Percentiles rank a stretch among this genome's conserved stretches.
These are phyloP conservation scores for Graphium colonna DNA, from an alignment of 2,888 invertebrate species.

Conservation along the genomic window DNA sequence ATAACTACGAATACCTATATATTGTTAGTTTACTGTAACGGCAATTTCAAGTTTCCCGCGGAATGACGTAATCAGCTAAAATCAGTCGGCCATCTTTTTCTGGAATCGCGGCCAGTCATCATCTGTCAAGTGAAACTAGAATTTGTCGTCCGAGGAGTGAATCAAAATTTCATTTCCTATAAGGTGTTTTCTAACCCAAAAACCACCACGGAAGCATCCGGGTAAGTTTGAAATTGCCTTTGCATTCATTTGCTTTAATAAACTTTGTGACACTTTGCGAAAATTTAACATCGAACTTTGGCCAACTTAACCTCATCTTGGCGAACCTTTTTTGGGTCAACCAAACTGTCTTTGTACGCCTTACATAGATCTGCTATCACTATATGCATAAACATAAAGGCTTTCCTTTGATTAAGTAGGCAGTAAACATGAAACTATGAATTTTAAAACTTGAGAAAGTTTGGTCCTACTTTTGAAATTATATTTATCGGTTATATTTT, in stretches of 20 bases:
- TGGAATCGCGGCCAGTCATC: slow-evolving; percentile 52
- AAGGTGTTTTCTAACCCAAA: slow-evolving; percentile 55
- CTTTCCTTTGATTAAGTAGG: background rate
- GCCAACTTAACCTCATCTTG: slow-evolving; percentile 30
- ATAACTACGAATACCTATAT: background rate
- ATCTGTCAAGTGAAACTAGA: slow-evolving; percentile 53
- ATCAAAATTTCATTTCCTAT: slow-evolving; percentile 50
- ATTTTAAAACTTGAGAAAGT: slow-evolving; percentile 8
- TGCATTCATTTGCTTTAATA: slow-evolving; percentile 30
- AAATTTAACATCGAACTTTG: slow-evolving; percentile 34
- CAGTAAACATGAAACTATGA: background rate
- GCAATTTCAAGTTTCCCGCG: slow-evolving; percentile 66
- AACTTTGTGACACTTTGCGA: slow-evolving; percentile 29
- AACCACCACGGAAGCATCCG: slow-evolving; percentile 73
- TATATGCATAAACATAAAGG: slow-evolving; percentile 15
- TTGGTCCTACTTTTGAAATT: background rate
- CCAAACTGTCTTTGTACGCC: slow-evolving; percentile 51
- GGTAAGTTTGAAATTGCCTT: slow-evolving; percentile 53
- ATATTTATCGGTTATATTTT: background rate
- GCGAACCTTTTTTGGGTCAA: slow-evolving; percentile 61
- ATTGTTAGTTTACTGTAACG: slow-evolving; percentile 45
- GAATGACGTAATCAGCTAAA: slow-evolving; percentile 60
- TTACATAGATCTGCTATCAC: background rate
- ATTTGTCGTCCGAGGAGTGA: slow-evolving; percentile 47
- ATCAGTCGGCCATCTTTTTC: slow-evolving; percentile 57